Conservation (phyloP, 1,140 invertebrate species). For the Phymastichus coffea region DNA sequence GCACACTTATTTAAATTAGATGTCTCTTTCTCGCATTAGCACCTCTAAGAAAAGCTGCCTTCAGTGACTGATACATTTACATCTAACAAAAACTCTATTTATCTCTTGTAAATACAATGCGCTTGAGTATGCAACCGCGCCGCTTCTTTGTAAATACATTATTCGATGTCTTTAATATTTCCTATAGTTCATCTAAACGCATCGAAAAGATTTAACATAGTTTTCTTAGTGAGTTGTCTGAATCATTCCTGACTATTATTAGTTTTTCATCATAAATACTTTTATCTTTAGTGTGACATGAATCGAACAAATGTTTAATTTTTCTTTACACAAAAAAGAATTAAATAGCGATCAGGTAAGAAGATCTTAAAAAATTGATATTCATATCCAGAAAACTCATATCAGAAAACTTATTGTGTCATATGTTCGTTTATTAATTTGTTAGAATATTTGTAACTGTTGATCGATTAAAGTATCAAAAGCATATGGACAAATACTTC, state of each 20-base stretch:
- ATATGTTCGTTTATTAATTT: not conserved
- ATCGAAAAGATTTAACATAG: not conserved
- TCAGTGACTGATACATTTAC: slow-evolving; percentile 34
- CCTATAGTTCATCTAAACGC: not conserved
- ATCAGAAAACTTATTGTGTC: too few relatives aligned
- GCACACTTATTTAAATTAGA: slow-evolving; percentile 1
- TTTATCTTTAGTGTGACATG: too few relatives aligned
- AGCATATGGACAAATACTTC: slow-evolving; percentile 43
- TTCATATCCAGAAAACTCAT: not conserved
- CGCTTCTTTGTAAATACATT: slow-evolving; percentile 27
- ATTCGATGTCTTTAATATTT: slow-evolving; percentile 4
- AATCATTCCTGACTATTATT: too few relatives aligned
- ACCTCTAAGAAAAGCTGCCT: slow-evolving; percentile 50
- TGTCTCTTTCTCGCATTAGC: not conserved
- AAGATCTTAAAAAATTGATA: not conserved
- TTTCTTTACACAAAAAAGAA: not conserved
- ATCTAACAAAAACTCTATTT: slow-evolving; percentile 5
- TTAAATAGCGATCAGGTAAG: too few relatives aligned
- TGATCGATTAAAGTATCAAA: not conserved
- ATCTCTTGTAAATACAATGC: not conserved
- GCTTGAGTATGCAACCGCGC: slow-evolving; percentile 18
- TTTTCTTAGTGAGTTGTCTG: slow-evolving; percentile 1
- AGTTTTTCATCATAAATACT: too few relatives aligned
- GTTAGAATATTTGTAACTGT: not conserved
- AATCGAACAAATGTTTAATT: not conserved